A percentile compares a stretch with the other conserved stretches of the same genome.
phyloP scores from a whole-genome alignment of 2,888 invertebrate genomes.

The Protula sp. region DNA sequence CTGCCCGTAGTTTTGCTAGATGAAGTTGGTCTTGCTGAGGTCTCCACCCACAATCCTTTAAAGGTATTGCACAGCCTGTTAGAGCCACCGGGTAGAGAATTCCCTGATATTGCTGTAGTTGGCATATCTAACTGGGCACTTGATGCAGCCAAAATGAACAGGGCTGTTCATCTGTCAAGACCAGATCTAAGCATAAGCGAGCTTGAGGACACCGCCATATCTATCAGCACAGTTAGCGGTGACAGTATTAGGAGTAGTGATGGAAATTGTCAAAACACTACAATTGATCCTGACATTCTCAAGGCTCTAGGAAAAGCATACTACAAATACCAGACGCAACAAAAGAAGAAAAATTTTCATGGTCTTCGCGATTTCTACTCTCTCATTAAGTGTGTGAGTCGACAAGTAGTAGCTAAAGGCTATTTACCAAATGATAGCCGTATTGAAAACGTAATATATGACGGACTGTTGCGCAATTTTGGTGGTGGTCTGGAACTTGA shows the following conservation, averaged over 20 bases:
- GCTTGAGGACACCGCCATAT: constrained; percentile 24
- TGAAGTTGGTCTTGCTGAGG: neutral
- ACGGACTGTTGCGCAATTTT: neutral
- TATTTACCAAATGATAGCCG: neutral
- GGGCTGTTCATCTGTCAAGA: constrained; percentile 34
- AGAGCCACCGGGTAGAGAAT: neutral
- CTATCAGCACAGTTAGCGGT: neutral
- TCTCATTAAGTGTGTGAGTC: neutral
- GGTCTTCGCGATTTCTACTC: constrained; percentile 15
- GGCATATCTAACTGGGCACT: constrained; percentile 36
- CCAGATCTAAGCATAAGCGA: constrained; percentile 32
- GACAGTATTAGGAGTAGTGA: too few relatives aligned
- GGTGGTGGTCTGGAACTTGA: neutral
- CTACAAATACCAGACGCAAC: constrained; percentile 8
- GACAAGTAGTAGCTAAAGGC: neutral
- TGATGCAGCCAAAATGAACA: constrained; percentile 41
- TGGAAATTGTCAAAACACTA: too few relatives aligned
- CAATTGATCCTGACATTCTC: neutral
- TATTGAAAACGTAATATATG: neutral
- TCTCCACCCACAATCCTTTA: neutral
- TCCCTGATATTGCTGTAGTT: constrained; percentile 10
- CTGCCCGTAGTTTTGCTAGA: neutral
- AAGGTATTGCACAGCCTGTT: neutral
- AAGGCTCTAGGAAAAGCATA: constrained; percentile 14
- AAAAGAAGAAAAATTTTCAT: constrained; percentile 16